Conservation (phyloP, 2,113 vertebrate genomes). For the Onychostruthus taczanowskii region DNA sequence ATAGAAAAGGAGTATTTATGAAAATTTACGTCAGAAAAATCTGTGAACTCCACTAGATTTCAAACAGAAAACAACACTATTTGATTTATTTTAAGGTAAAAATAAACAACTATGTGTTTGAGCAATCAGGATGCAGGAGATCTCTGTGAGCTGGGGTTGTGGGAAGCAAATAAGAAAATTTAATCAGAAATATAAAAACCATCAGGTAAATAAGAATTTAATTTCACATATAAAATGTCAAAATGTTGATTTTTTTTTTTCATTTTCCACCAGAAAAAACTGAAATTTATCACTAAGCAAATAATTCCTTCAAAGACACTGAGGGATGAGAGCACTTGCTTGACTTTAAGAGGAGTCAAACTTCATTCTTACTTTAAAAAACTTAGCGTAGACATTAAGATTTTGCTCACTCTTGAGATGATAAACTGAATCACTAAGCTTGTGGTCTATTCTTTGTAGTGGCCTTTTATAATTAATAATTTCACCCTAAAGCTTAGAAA, state of each 20-base stretch:
- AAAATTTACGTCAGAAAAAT: not conserved
- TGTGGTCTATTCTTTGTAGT: not conserved
- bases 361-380: not conserved
- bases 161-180: not conserved
- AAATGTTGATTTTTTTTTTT: not conserved
- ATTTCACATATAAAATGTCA: not conserved
- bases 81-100: not conserved
- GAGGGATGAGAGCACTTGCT: not conserved
- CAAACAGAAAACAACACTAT: not conserved
- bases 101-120: not conserved
- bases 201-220: not conserved
- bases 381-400: not conserved
- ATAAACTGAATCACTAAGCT: not conserved
- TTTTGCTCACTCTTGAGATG: not conserved
- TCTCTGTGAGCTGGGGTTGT: accelerated
- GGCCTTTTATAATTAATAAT: not conserved
- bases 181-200: not conserved
- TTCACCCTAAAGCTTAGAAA: not conserved
- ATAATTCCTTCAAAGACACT: not conserved
- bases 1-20: not conserved
- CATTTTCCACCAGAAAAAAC: not conserved
- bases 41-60: not conserved
- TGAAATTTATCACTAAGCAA: not conserved
- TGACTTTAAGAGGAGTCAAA: not conserved
- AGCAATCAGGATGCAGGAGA: not conserved